Base-by-base conservation (phyloP, 2,888 invertebrate genomes). In the Drosophila eohydei region DNA sequence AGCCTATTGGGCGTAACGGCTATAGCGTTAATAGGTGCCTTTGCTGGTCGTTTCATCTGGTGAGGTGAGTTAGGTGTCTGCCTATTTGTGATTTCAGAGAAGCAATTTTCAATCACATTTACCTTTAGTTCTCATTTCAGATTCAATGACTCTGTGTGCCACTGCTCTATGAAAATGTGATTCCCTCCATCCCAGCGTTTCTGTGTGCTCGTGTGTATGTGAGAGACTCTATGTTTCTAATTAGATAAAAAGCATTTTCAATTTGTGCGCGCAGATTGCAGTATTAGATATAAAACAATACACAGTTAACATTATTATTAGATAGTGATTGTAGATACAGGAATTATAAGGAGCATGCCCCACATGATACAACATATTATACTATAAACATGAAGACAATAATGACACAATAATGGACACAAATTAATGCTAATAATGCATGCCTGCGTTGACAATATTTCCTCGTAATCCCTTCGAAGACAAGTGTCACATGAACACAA, bases 31-130 rank as follows among this genome's bases (percentile, higher is more conserved):
- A 54, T 90, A n/a, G 83, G 81, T 14, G 74, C 81, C 55, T 55
- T 84, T 43, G 71, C 85, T 21, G 89, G 90, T 59, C 80, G 82
- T 59, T 74, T 80, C 54, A 68, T 92, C 55, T 90, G 88, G 89
- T 92, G 88, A 91, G 85, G 91, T 92, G 55, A 83, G 89, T 65
- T 8, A 4, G 4, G 4, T 1, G 12, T 4, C 11, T 21, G 21
- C 21, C 21, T 1, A 21, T 21, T 12, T 38, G 14, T 32, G 6
- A 14, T 21, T 21, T 21, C 5, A 38, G 38, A 38, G 14, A 1
- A 6, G 6, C 14, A 46, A 28, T n/a, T 46, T 28, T 30, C 14
- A 28, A 46, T 46, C 28, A 46, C 4, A 48, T 32, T 52, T 41
- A 52, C 9, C n/a, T 14, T 46, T 65, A 4, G 41, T 57, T 68